phyloP scores from a whole-genome alignment of 2,797 vertebrate genomes.

The Karalla daura region DNA sequence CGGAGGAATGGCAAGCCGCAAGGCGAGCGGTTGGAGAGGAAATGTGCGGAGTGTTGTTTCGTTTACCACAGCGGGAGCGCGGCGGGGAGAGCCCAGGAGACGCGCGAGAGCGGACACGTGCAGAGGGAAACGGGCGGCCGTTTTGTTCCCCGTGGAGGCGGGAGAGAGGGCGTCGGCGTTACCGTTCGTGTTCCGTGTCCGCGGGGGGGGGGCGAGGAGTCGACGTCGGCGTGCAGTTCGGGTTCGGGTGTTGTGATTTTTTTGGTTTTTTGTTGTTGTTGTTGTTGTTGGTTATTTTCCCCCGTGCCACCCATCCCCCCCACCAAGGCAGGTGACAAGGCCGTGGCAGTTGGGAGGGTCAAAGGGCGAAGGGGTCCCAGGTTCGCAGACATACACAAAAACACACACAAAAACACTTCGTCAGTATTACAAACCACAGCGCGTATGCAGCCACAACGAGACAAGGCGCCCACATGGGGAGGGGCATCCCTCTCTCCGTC shows the following conservation, averaged over 20 bases:
- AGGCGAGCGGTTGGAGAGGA: too few relatives aligned
- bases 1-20: conserved; percentile 4
- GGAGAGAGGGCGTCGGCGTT: conserved; percentile 76
- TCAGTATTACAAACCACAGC: conserved; percentile 93
- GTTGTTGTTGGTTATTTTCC: too few relatives aligned
- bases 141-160: conserved; percentile 73
- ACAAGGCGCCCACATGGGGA: too few relatives aligned
- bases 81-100: too few relatives aligned
- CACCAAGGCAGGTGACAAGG: conserved; percentile 84
- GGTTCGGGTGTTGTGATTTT: too few relatives aligned
- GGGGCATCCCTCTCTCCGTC: too few relatives aligned
- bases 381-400: conserved; percentile 90
- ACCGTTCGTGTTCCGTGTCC: too few relatives aligned
- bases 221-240: conserved; percentile 76
- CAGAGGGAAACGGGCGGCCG: conserved; percentile 57
- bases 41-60: neutral
- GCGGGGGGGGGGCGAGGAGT: conserved; percentile 80
- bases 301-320: too few relatives aligned
- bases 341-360: conserved; percentile 87
- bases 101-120: conserved; percentile 40
- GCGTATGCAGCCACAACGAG: too few relatives aligned
- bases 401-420: conserved; percentile 91
- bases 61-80: conserved; percentile 52
- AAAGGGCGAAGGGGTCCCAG: conserved; percentile 85
- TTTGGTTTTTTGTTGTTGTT: too few relatives aligned